Conservation (phyloP, 2,113 vertebrate species). For the Casuarius casuarius region DNA sequence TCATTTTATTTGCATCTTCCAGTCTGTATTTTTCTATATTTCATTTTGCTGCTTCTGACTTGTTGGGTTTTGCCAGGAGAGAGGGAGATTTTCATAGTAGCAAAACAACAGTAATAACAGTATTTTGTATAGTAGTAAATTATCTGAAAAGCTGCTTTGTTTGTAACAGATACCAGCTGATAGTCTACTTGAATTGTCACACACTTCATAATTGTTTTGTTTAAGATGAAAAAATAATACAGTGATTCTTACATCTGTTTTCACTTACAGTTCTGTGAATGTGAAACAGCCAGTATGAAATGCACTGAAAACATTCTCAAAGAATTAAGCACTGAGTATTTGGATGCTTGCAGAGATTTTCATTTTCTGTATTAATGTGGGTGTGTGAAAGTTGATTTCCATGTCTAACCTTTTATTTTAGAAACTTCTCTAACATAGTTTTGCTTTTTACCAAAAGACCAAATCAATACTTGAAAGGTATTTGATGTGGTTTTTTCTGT, state of each 20-base stretch:
- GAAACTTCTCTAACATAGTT: slow-evolving; percentile 13
- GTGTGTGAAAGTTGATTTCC: background rate
- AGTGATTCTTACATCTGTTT: background rate
- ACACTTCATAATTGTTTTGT: background rate
- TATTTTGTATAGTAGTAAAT: slow-evolving; percentile 4
- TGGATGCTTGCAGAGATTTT: slow-evolving; percentile 17
- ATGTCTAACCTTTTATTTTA: background rate
- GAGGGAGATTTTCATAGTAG: background rate
- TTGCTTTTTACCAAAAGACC: slow-evolving; percentile 20
- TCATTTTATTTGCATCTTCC: background rate
- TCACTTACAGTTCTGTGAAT: background rate
- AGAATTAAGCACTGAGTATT: background rate
- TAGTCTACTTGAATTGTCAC: slow-evolving; percentile 14
- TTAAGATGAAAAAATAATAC: background rate
- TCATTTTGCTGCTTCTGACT: background rate
- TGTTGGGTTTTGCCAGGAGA: background rate
- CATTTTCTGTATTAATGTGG: background rate
- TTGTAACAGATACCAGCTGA: background rate
- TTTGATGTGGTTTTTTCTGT: slow-evolving; percentile 47
- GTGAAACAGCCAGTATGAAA: background rate
- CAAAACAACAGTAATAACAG: background rate
- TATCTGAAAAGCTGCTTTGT: background rate
- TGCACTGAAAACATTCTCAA: background rate
- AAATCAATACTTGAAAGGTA: background rate
- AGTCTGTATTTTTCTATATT: background rate